phyloP scores from a whole-genome alignment of 1,140 invertebrate genomes.

The Lepidurus packardi region DNA sequence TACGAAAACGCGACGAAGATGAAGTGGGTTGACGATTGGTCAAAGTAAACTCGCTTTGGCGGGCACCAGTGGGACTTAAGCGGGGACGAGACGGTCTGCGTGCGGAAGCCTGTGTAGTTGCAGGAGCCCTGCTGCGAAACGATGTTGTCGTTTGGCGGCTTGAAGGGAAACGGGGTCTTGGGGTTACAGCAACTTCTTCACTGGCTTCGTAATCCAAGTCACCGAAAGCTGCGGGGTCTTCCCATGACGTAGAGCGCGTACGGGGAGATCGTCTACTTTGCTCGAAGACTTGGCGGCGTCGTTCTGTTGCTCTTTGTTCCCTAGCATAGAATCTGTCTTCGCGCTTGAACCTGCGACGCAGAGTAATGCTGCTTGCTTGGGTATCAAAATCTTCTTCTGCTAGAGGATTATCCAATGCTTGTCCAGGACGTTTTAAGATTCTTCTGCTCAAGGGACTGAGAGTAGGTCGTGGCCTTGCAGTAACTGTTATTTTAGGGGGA shows the following conservation, averaged over 20 bases:
- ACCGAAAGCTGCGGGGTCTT: not conserved
- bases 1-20: conserved; percentile 1
- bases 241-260: not conserved
- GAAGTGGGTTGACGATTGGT: conserved; percentile 16
- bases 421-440: not conserved
- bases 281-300: not conserved
- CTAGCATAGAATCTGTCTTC: not conserved
- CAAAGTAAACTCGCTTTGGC: conserved; percentile 26
- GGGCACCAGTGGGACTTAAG: conserved; percentile 6
- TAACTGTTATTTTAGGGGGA: conserved; percentile 34
- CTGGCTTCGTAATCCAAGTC: conserved; percentile 28
- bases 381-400: not conserved
- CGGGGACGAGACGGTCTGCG: not conserved
- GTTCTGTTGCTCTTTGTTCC: not conserved
- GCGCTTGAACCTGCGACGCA: not conserved
- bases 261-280: not conserved
- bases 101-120: not conserved
- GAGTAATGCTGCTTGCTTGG: not conserved
- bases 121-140: not conserved
- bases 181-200: conserved; percentile 11
- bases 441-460: not conserved
- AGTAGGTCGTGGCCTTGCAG: conserved; percentile 29
- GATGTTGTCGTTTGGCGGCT: conserved; percentile 24
- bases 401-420: not conserved
- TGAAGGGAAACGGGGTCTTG: conserved; percentile 3